Percentiles rank a stretch among this genome's conserved stretches.
Evolutionary conservation across 1,140 invertebrate species (phyloP).

Genomic region (Polypedilum pembai): DNA sequence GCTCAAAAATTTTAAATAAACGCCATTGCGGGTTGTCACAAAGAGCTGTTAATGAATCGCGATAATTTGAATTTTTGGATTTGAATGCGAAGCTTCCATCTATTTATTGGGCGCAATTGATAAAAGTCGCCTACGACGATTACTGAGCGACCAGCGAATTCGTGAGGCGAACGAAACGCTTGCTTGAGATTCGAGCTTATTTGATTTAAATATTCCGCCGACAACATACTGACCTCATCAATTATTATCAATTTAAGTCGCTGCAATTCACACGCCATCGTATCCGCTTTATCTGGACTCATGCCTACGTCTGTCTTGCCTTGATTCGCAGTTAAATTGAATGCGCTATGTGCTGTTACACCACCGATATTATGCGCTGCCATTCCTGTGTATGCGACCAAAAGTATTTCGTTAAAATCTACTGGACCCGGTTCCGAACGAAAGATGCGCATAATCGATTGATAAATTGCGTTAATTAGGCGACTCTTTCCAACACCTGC

Average conservation of each 20-base stretch:
- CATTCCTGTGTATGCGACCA: not conserved
- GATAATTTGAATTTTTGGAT: not conserved
- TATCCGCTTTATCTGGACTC: not conserved
- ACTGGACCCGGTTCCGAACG: not conserved
- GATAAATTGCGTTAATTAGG: not conserved
- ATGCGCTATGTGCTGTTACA: not conserved
- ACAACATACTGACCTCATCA: conserved; percentile 42
- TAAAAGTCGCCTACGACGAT: conserved; percentile 32
- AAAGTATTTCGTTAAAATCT: not conserved
- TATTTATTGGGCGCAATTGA: conserved; percentile 32
- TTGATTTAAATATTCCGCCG: conserved; percentile 32
- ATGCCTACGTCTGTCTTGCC: not conserved
- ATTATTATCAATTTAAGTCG: conserved; percentile 38
- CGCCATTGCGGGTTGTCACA: conserved; percentile 28
- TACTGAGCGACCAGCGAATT: conserved; percentile 34
- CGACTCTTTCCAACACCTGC: not conserved
- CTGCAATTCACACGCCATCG: conserved; percentile 29
- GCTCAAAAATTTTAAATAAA: conserved; percentile 31
- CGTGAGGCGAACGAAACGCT: conserved; percentile 34
- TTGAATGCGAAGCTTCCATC: conserved; percentile 29
- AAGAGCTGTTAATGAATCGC: not conserved
- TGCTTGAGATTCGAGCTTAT: conserved; percentile 36
- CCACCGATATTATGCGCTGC: too few species aligned
- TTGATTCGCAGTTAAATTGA: not conserved
- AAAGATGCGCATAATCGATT: not conserved